Conservation (phyloP, 2,797 vertebrate genomes). For the Macrochelys suwanniensis region DNA sequence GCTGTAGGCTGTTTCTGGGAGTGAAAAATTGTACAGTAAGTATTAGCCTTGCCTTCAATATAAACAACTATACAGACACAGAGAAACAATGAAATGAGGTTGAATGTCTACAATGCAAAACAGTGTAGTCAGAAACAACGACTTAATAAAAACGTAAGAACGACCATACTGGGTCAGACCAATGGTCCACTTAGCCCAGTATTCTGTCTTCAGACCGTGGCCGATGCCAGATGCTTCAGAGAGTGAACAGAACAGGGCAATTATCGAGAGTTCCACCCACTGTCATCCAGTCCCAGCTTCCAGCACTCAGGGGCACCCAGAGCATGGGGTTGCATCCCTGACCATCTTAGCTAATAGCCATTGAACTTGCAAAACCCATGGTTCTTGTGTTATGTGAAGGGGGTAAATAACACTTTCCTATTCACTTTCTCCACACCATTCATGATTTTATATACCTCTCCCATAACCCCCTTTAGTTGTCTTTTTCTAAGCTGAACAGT, state of each 20-base stretch:
- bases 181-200: neutral
- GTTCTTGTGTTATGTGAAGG: neutral
- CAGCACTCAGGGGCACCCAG: neutral
- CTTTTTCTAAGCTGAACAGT: neutral
- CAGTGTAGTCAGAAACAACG: neutral
- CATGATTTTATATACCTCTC: neutral
- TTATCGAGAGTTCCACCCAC: neutral
- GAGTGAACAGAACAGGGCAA: neutral
- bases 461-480: neutral
- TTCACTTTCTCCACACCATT: neutral
- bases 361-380: neutral
- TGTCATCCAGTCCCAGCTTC: neutral
- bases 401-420: neutral
- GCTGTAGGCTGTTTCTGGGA: slow-evolving; percentile 80
- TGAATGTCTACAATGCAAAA: neutral
- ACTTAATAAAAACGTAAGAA: neutral
- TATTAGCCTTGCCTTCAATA: slow-evolving; percentile 6
- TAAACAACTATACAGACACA: neutral
- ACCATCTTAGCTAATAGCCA: neutral
- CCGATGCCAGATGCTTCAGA: neutral
- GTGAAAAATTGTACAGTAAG: neutral
- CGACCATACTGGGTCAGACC: neutral
- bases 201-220: neutral
- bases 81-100: neutral
- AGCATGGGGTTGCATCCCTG: neutral